phyloP scores from a whole-genome alignment of 2,888 invertebrate genomes.

The Macropis europaea region DNA sequence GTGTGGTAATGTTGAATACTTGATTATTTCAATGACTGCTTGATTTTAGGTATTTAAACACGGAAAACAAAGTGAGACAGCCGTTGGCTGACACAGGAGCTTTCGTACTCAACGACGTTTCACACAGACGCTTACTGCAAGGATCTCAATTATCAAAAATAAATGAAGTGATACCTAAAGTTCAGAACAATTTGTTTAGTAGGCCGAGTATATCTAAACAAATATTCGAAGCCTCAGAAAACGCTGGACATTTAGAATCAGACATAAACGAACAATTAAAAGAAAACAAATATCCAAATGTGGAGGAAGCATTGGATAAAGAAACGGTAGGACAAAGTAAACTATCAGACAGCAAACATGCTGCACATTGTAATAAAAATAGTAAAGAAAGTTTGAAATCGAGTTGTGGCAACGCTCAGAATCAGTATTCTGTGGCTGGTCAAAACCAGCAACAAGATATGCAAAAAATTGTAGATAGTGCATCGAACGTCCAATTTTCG shows the following conservation, averaged over 20 bases:
- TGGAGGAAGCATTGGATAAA: constrained; percentile 8
- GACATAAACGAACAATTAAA: constrained; percentile 49
- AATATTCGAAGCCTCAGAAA: constrained; percentile 13
- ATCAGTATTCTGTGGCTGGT: constrained; percentile 2
- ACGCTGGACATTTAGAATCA: background rate
- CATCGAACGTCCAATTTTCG: constrained; percentile 62
- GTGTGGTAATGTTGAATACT: background rate
- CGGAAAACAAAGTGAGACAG: constrained; percentile 61
- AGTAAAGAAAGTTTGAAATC: constrained; percentile 3
- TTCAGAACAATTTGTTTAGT: constrained; percentile 3
- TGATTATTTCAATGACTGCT: constrained; percentile 1
- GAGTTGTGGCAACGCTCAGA: constrained; percentile 3
- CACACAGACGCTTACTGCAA: constrained; percentile 28
- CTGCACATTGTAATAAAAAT: constrained; percentile 1
- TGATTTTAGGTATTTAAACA: constrained; percentile 57
- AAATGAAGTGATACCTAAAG: constrained; percentile 37
- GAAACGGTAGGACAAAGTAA: constrained; percentile 1
- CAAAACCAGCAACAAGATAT: constrained; percentile 7
- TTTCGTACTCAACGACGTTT: constrained; percentile 13
- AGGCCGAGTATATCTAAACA: background rate
- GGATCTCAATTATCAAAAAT: constrained; percentile 50
- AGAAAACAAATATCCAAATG: constrained; percentile 61
- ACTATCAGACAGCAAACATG: constrained; percentile 5
- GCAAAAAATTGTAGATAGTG: constrained; percentile 34
- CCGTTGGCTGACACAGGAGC: constrained; percentile 69